These are phyloP conservation scores for Pardalotus punctatus DNA, from an alignment of 2,113 vertebrate species.

Conservation along the genomic window DNA sequence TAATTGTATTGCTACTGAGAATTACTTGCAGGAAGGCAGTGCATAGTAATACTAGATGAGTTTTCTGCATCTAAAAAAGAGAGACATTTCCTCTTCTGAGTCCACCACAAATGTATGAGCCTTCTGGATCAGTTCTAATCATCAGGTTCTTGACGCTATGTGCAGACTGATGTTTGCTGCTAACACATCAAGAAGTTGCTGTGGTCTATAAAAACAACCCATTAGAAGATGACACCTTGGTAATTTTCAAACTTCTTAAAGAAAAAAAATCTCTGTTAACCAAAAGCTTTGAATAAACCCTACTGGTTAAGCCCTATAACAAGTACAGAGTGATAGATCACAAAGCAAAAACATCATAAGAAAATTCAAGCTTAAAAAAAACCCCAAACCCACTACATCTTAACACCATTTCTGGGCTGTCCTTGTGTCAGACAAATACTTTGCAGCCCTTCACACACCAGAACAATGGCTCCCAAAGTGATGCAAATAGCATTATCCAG, in stretches of 20 bases:
- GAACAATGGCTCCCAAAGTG: neutral
- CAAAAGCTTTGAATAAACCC: neutral
- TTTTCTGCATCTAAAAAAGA: neutral
- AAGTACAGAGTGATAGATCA: neutral
- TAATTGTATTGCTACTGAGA: neutral
- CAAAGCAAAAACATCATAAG: neutral
- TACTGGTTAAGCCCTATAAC: neutral
- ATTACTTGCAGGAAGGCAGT: neutral
- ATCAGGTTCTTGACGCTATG: neutral
- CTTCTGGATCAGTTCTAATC: neutral
- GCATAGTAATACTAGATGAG: neutral
- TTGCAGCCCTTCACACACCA: slow-evolving; percentile 29
- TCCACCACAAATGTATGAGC: neutral
- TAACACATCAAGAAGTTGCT: neutral
- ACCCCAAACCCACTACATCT: neutral
- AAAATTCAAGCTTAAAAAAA: neutral
- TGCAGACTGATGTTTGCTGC: neutral
- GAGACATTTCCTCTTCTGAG: neutral
- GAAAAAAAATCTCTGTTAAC: neutral
- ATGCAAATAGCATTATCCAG: neutral
- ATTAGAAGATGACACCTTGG: neutral
- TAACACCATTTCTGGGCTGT: neutral
- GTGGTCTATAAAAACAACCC: neutral
- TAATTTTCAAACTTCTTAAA: neutral
- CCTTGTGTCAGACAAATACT: neutral